These are phyloP conservation scores for Solen grandis DNA, from an alignment of 1,140 invertebrate species.

Conservation along the genomic window DNA sequence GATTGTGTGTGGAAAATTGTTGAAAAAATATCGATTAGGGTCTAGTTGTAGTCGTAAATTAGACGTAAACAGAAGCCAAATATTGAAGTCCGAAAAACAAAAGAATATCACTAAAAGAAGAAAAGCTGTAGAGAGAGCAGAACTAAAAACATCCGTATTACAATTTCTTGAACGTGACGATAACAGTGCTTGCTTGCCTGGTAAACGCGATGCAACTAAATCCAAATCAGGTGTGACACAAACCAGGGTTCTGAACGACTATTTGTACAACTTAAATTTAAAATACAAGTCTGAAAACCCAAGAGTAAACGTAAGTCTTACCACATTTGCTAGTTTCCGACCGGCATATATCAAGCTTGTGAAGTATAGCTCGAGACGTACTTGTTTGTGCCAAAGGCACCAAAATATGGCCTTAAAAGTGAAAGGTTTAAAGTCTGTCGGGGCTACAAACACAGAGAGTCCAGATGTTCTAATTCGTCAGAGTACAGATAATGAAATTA, in stretches of 20 bases:
- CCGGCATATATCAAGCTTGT: slow-evolving; percentile 29
- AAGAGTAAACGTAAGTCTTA: background rate
- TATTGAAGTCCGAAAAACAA: background rate
- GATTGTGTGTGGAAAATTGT: background rate
- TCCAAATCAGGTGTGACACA: background rate
- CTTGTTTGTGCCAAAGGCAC: slow-evolving; percentile 44
- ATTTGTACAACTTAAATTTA: slow-evolving; percentile 21
- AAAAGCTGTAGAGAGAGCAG: background rate
- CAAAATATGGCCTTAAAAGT: slow-evolving; percentile 40
- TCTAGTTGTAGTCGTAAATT: background rate
- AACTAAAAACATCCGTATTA: background rate
- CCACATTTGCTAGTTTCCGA: slow-evolving; percentile 6
- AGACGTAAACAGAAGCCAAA: background rate
- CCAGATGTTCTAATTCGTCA: slow-evolving; percentile 13
- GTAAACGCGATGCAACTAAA: background rate
- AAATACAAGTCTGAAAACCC: slow-evolving; percentile 23
- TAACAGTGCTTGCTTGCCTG: slow-evolving; percentile 19
- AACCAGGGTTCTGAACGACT: slow-evolving; percentile 1
- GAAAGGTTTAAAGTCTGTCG: slow-evolving; percentile 3
- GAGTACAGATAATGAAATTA: slow-evolving; percentile 9
- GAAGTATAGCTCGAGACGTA: slow-evolving; percentile 8
- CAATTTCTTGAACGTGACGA: slow-evolving; percentile 2
- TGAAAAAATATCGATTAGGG: slow-evolving; percentile 14
- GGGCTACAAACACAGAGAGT: background rate
- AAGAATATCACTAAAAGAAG: slow-evolving; percentile 1